A percentile compares a stretch with the other conserved stretches of the same genome.
Evolutionary conservation across 2,888 invertebrate genomes (phyloP).

Genomic region (Luperina testacea): DNA sequence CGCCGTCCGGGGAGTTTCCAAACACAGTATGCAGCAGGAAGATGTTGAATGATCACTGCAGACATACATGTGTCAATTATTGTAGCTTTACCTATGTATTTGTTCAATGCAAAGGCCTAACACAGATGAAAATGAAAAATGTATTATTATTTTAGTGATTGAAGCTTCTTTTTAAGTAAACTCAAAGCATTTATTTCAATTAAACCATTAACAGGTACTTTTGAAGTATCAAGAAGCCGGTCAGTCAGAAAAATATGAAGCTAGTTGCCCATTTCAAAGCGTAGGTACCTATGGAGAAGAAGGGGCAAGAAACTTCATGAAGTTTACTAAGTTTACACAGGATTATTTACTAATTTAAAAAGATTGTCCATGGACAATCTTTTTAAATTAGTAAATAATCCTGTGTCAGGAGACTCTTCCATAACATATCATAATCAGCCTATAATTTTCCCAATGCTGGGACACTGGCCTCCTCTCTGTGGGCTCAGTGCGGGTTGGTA

Average conservation of each 20-base stretch:
- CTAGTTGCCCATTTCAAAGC: too few species aligned
- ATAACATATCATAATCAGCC: neutral
- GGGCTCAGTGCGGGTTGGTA: too few species aligned
- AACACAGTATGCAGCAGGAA: neutral
- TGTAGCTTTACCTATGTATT: neutral
- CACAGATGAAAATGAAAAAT: neutral
- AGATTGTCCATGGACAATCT: too few species aligned
- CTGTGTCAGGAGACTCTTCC: neutral
- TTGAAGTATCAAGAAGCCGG: too few species aligned
- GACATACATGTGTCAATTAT: conserved; percentile 9
- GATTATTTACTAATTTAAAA: neutral
- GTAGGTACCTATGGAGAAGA: too few species aligned
- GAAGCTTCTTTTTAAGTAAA: neutral
- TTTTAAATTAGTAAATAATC: neutral
- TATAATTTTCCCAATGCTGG: too few species aligned
- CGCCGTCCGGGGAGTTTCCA: conserved; percentile 21
- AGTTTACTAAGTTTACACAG: too few species aligned
- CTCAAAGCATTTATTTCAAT: too few species aligned
- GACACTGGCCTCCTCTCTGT: too few species aligned
- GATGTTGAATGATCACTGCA: neutral
- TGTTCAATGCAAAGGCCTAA: neutral
- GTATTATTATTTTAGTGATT: neutral
- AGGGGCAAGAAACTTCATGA: too few species aligned
- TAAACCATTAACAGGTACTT: too few species aligned
- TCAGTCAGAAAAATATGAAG: too few species aligned